Evolutionary conservation across 2,888 invertebrate species (phyloP).

Genomic region (Mellilla xanthometata): DNA sequence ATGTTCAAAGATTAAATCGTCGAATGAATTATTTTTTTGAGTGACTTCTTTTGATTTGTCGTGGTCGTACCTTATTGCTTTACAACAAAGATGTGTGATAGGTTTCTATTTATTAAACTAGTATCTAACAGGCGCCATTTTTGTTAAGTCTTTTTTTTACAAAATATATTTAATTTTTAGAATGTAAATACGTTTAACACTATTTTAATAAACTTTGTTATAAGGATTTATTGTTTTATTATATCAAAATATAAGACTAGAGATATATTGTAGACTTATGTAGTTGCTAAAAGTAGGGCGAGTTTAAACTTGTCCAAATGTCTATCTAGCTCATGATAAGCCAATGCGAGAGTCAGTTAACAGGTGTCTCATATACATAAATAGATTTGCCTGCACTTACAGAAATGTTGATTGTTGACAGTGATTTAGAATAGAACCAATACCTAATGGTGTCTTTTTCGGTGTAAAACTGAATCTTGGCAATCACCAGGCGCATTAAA

Average conservation of each 20-base stretch:
- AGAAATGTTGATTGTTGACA: slow-evolving; percentile 10
- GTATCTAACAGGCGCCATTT: slow-evolving; percentile 42
- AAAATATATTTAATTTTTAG: slow-evolving; percentile 37
- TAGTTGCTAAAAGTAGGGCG: no score
- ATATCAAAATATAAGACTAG: not conserved
- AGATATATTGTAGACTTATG: no score
- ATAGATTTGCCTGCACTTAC: slow-evolving; percentile 7
- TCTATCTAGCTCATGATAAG: no score
- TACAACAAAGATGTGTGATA: slow-evolving; percentile 44
- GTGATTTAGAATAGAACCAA: slow-evolving; percentile 17
- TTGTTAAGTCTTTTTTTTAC: slow-evolving; percentile 52
- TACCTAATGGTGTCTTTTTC: not conserved
- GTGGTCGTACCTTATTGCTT: slow-evolving; percentile 3
- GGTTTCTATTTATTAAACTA: slow-evolving; percentile 36
- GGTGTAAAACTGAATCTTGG: slow-evolving; percentile 8
- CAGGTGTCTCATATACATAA: no score
- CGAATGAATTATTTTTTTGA: slow-evolving; percentile 1
- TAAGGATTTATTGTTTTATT: slow-evolving; percentile 41
- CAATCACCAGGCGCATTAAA: slow-evolving; percentile 4
- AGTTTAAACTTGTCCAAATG: no score
- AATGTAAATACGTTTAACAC: slow-evolving; percentile 57
- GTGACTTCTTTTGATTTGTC: slow-evolving; percentile 4
- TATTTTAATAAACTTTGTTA: slow-evolving; percentile 56
- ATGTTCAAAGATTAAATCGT: no score
- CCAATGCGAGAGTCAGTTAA: no score